Conservation (phyloP, 2,797 vertebrate genomes). For the Rachycentron canadum region DNA sequence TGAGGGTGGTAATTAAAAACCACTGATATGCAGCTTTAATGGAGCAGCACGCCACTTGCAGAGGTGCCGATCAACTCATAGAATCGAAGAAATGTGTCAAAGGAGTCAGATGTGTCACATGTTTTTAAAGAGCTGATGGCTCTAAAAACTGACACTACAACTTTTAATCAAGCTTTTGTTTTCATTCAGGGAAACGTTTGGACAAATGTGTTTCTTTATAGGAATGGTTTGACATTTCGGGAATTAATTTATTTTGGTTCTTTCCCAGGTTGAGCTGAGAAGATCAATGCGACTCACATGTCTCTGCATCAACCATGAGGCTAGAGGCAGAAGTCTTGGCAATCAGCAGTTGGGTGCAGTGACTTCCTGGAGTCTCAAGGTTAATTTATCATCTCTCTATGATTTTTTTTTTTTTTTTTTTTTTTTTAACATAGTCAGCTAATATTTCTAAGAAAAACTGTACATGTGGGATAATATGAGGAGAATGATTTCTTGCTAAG, state of each 20-base stretch:
- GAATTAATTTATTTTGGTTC: neutral
- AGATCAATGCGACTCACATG: neutral
- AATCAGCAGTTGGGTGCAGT: too few relatives aligned
- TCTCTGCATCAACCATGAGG: neutral
- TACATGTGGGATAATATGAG: too few relatives aligned
- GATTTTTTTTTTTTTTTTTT: too few relatives aligned
- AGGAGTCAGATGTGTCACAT: neutral
- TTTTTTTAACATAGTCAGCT: too few relatives aligned
- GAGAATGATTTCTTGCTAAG: too few relatives aligned
- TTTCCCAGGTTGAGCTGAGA: neutral
- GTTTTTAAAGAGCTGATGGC: slow-evolving; percentile 1
- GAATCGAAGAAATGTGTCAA: slow-evolving; percentile 8
- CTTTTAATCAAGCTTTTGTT: neutral
- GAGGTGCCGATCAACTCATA: neutral
- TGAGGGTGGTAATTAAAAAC: slow-evolving; percentile 14
- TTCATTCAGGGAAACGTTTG: neutral
- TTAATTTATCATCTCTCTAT: neutral
- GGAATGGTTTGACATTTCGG: neutral
- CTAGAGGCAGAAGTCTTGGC: neutral
- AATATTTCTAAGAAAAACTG: too few relatives aligned
- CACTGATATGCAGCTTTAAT: slow-evolving; percentile 20
- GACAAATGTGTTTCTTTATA: neutral
- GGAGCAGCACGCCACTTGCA: neutral
- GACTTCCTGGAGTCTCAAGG: too few relatives aligned
- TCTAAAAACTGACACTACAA: neutral